Base-by-base conservation (phyloP, 1,140 invertebrate species). In the Sycobia sp. region DNA sequence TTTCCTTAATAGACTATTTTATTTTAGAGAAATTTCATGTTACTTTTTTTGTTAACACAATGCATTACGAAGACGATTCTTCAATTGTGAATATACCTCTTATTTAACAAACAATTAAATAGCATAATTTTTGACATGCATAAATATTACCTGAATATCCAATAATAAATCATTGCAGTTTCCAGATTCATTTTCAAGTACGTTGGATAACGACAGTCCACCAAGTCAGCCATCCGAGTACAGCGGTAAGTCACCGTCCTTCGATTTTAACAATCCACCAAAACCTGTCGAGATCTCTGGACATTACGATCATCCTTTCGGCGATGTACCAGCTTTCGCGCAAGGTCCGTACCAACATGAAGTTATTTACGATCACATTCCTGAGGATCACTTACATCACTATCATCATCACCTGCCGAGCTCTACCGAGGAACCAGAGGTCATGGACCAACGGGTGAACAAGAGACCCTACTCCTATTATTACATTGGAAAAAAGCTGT, bases 401-500 rank as follows among this genome's bases (percentile, higher is more conserved):
- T 76, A 84, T 64, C 65, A 80, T 36, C 70, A 75, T 25, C 71
- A 76, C 46, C 58, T 51, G 11, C 73, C 69, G 2, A 83, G 62
- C 67, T 83, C 61, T 55, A 82, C 67, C 70, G 78, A 68, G 72
- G 84, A 58, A 73, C 86, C 87, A 49, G 84, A 84, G 27, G 85
- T 84, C 27, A 86, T 88, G 73, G 84, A 84, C 51, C 84, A 89
- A 68, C 84, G 90, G 41, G 89, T 86, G 56, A 91, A 90, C 63
- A 81, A 85, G 63, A 80, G 85, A 64, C 83, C 85, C 4, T 92
- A 90, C 81, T 91, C 89, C 72, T 92, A 92, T 75, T 92, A 92
- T 72, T 92, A 89, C 70, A 84, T 92, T 66, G 90, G 90, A 0
- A 86, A 89, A 62, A 92, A 92, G 70, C 80, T 92, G 3, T 93